These are phyloP conservation scores for Drosophila prosaltans DNA, from an alignment of 1,140 invertebrate species.

Conservation along the genomic window DNA sequence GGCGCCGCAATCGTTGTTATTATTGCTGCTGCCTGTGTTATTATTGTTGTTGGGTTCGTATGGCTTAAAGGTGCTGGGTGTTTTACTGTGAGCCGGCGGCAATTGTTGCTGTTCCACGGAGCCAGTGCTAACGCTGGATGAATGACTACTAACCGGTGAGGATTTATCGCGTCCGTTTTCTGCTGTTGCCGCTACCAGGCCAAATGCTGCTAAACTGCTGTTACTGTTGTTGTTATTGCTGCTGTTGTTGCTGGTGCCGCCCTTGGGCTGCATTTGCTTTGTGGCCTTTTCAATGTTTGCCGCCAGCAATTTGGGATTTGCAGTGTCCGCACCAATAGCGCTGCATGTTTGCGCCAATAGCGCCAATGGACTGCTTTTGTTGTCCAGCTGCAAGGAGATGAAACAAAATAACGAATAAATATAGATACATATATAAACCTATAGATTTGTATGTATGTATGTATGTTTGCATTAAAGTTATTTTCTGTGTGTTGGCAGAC, in stretches of 20 bases:
- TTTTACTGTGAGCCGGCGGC: slow-evolving; percentile 63
- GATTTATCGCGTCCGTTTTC: slow-evolving; percentile 85
- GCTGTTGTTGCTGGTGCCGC: slow-evolving; percentile 13
- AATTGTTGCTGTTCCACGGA: slow-evolving; percentile 82
- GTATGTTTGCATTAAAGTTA: slow-evolving; percentile 32
- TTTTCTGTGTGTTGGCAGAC: slow-evolving; percentile 44
- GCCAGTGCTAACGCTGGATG: slow-evolving; percentile 77
- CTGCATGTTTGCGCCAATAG: slow-evolving; percentile 97
- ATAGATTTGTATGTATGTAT: slow-evolving; percentile 1
- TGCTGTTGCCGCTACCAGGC: slow-evolving; percentile 40
- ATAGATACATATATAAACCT: background rate
- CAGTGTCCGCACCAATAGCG: slow-evolving; percentile 95
- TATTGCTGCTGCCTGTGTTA: slow-evolving; percentile 13
- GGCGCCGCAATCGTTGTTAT: slow-evolving; percentile 60
- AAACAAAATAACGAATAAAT: slow-evolving; percentile 3
- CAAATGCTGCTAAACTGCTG: slow-evolving; percentile 35
- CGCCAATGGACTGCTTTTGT: slow-evolving; percentile 97
- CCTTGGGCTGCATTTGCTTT: slow-evolving; percentile 81
- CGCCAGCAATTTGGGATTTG: slow-evolving; percentile 88
- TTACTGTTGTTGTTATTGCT: slow-evolving; percentile 17
- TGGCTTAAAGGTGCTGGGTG: slow-evolving; percentile 86
- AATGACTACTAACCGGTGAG: slow-evolving; percentile 83
- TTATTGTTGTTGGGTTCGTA: slow-evolving; percentile 86
- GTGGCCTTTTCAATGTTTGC: slow-evolving; percentile 88
- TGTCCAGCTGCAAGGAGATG: slow-evolving; percentile 92